These are phyloP conservation scores for Lepisosteus oculatus DNA, from an alignment of 2,113 vertebrate genomes.

Conservation along the genomic window DNA sequence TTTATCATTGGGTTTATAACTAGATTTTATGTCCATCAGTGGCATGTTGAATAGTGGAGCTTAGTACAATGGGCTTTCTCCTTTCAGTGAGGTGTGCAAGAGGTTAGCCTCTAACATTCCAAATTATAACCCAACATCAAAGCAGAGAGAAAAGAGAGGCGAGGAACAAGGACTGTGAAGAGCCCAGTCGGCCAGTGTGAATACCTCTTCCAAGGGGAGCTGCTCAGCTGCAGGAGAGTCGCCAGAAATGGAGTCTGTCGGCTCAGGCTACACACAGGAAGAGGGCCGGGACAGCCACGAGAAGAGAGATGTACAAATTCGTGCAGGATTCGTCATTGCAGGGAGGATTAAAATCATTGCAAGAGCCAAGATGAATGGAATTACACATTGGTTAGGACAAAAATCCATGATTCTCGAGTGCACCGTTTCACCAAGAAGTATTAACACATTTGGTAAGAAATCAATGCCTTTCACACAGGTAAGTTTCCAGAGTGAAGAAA, in stretches of 20 bases:
- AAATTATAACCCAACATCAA: no score
- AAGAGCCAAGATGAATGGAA: not conserved
- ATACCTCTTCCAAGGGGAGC: slow-evolving; percentile 74
- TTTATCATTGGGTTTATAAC: no score
- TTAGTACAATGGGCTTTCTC: not conserved
- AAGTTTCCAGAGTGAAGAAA: no score
- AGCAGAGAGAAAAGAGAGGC: not conserved
- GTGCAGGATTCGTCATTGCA: slow-evolving; percentile 18
- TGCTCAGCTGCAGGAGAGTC: slow-evolving; percentile 56
- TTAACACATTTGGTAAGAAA: not conserved
- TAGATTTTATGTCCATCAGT: no score
- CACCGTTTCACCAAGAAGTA: not conserved
- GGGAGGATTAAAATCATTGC: slow-evolving; percentile 10
- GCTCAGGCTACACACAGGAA: slow-evolving; percentile 50
- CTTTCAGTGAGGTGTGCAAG: slow-evolving; percentile 26
- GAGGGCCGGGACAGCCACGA: slow-evolving; percentile 11
- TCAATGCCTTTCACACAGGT: no score
- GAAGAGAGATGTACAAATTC: slow-evolving; percentile 13
- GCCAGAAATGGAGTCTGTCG: slow-evolving; percentile 47
- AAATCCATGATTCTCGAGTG: not conserved
- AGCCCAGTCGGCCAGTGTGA: slow-evolving; percentile 11
- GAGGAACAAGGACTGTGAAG: not conserved
- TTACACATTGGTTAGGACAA: not conserved
- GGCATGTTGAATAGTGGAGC: not conserved
- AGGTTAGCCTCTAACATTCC: not conserved